Evolutionary conservation across 2,113 vertebrate species (phyloP).

Genomic region (Alethe castanea): DNA sequence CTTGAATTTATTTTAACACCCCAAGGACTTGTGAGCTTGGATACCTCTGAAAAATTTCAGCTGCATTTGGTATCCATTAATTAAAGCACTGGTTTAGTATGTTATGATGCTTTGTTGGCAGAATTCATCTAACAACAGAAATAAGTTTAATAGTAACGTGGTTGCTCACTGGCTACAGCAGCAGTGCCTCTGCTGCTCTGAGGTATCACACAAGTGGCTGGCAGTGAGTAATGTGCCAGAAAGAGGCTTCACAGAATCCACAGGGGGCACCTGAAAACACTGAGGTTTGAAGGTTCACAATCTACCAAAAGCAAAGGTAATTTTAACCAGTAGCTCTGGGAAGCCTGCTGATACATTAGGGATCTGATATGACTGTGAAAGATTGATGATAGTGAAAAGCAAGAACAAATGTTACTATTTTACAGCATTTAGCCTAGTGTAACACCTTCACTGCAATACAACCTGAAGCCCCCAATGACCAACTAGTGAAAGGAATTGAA

Average conservation of each 20-base stretch:
- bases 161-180: not conserved
- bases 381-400: conserved; percentile 70
- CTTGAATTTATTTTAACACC: not conserved
- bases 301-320: conserved; percentile 72
- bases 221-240: conserved; percentile 68
- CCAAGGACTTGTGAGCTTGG: not conserved
- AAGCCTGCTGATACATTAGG: conserved; percentile 67
- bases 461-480: not conserved
- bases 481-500: conserved; percentile 5
- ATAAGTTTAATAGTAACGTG: not conserved
- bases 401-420: conserved; percentile 74
- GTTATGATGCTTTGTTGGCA: not conserved
- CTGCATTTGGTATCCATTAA: not conserved
- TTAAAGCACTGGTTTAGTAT: not conserved
- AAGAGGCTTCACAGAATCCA: conserved; percentile 63
- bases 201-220: conserved; percentile 53
- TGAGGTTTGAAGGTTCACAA: conserved; percentile 62
- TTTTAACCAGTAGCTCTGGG: conserved; percentile 72
- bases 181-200: conserved; percentile 25
- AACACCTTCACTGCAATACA: conserved; percentile 61
- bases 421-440: conserved; percentile 70
- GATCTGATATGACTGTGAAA: conserved; percentile 65
- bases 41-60: not conserved
- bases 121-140: not conserved
- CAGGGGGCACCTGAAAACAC: conserved; percentile 70